Evolutionary conservation across 2,888 invertebrate genomes (phyloP), one percentile per base, ranked within the genome.

Genomic region (Drosophila demipolita): DNA sequence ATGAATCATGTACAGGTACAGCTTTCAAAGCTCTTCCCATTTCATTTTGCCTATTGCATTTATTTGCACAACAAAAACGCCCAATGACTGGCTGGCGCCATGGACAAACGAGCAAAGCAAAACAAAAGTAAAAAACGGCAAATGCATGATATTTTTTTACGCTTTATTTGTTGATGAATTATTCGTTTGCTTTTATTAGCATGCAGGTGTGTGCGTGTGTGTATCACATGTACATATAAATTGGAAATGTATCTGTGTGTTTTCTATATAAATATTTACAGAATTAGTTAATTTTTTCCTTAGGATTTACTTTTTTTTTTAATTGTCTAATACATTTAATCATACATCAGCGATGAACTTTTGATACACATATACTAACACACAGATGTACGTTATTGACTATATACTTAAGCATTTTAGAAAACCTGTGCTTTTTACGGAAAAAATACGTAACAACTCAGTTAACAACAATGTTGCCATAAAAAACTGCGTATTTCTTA

Each of bases 381-480:
- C 12, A 45, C 23, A 23, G 11, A 23, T 23, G 12, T 52, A 20
- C 1, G 15, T 8, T 8, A 33, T 12, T 29, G 20, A 7, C 3
- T 33, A 35, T 35, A 35, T 52, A n/a, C 8, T 17, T 38, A 17
- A 17, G 7, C 12, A 20, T 42, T 42, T 20, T 15, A 6, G 36
- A 12, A 20, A 1, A 45, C 12, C 8, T 26, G 17, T 17, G 1
- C 26, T 23, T 45, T 45, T 55, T 38, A 3, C 1, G 12, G 0
- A 15, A 45, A 45, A 15, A 23, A 45, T 20, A 15, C 26, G 40
- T 23, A 63, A 63, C 63, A 53, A 38, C 77, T 71, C 61, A 79
- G 38, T 75, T 75, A 12, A 35, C 70, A 58, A 77, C 80, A 79
- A 63, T 60, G 70, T 77, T 69, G 66, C 20, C 55, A 49, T 65